phyloP scores from a whole-genome alignment of 2,888 invertebrate genomes.

The Drosophila koepferae region DNA sequence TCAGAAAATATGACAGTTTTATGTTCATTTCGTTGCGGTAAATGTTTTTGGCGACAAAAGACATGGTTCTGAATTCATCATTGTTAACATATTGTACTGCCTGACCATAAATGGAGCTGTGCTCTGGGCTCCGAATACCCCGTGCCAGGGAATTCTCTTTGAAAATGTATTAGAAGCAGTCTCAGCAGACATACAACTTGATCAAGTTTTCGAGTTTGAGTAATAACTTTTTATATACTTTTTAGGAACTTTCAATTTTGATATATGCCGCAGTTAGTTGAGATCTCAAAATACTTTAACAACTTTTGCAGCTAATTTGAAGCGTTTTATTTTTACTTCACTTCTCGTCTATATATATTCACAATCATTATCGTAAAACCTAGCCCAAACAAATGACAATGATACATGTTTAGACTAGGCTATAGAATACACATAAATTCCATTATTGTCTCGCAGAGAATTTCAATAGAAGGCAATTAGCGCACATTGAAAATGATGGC shows the following conservation, averaged over 20 bases:
- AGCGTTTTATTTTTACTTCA: too few species aligned
- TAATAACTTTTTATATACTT: conserved; percentile 5
- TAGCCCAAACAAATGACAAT: not conserved
- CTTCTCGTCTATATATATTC: not conserved
- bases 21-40: conserved; percentile 78
- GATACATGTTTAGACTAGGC: not conserved
- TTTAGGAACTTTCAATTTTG: not conserved
- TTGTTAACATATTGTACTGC: conserved; percentile 68
- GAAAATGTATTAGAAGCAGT: conserved; percentile 7
- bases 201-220: not conserved
- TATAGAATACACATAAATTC: conserved; percentile 12
- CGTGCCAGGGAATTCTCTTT: conserved; percentile 4
- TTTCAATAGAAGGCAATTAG: conserved; percentile 36
- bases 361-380: not conserved
- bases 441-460: conserved; percentile 27
- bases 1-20: conserved; percentile 82
- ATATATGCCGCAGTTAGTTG: not conserved
- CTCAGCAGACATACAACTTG: conserved; percentile 2
- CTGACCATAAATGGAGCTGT: conserved; percentile 51
- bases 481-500: conserved; percentile 52
- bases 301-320: too few species aligned
- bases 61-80: conserved; percentile 75
- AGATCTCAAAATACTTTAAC: too few species aligned
- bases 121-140: conserved; percentile 11
- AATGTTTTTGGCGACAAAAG: conserved; percentile 78